Percentiles rank a stretch among this genome's conserved stretches.
phyloP scores from a whole-genome alignment of 2,113 vertebrate genomes.

The Cavia aperea region DNA sequence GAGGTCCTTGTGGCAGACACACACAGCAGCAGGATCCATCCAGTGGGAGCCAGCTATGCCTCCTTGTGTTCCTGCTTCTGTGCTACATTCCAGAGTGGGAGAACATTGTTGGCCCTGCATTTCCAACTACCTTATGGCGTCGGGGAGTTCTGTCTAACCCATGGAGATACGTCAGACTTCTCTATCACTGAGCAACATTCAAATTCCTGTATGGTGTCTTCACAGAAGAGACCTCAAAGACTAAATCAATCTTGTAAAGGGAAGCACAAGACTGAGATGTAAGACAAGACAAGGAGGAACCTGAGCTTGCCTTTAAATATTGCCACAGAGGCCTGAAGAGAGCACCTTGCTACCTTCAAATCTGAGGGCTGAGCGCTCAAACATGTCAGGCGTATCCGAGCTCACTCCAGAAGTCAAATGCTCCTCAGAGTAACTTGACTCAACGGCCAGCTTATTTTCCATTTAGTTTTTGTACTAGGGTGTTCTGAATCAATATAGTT shows the following conservation, averaged over 20 bases:
- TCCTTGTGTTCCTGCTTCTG: neutral
- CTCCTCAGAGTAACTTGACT: neutral
- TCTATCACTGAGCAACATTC: neutral
- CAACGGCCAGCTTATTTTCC: neutral
- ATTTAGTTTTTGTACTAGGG: neutral
- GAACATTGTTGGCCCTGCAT: neutral
- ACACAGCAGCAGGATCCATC: too few species aligned
- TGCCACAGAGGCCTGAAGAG: neutral
- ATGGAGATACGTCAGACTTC: neutral
- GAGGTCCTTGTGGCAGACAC: neutral
- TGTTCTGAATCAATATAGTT: neutral
- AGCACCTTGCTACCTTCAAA: neutral
- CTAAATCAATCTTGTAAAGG: neutral
- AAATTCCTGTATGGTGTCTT: neutral
- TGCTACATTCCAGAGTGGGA: neutral
- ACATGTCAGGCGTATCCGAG: neutral
- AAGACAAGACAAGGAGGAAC: neutral
- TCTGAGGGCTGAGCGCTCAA: neutral
- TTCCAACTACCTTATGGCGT: neutral
- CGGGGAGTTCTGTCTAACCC: neutral
- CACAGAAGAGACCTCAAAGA: neutral
- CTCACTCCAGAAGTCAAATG: neutral
- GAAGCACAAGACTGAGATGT: constrained; percentile 31
- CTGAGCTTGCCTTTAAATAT: neutral
- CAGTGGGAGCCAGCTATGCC: neutral